phyloP scores from a whole-genome alignment of 2,113 vertebrate genomes.

The Oncorhynchus keta region DNA sequence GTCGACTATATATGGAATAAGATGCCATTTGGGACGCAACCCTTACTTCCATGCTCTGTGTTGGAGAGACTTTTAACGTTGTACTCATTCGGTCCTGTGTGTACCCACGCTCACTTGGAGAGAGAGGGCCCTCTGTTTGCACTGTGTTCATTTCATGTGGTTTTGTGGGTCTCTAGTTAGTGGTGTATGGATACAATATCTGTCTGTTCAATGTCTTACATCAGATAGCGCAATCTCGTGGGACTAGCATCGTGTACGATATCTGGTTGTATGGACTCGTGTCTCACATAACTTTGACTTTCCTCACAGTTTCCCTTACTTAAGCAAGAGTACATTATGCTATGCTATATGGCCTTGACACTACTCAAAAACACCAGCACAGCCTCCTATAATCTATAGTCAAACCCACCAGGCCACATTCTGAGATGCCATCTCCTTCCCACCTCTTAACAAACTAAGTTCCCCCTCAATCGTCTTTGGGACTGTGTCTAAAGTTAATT shows the following conservation, averaged over 20 bases:
- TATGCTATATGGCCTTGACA: not conserved
- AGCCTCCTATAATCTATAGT: not conserved
- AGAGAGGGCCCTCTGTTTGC: not conserved
- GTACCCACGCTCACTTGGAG: constrained; percentile 9
- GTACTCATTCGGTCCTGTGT: not conserved
- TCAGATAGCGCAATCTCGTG: not conserved
- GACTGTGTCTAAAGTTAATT: constrained; percentile 55
- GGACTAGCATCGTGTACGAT: no score
- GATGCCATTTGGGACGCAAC: no score
- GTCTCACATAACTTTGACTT: not conserved
- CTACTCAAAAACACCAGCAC: not conserved
- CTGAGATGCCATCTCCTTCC: not conserved
- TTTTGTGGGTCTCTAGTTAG: not conserved
- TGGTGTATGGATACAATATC: not conserved
- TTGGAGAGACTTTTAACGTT: constrained; percentile 11
- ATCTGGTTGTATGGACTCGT: no score
- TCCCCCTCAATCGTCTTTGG: not conserved
- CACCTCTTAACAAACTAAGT: not conserved
- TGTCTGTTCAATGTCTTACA: not conserved
- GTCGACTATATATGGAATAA: no score
- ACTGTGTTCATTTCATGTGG: not conserved
- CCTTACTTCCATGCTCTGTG: not conserved
- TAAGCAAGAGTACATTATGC: not conserved
- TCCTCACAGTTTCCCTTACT: not conserved
- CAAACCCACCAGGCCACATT: not conserved